Conservation (phyloP, 2,888 invertebrate genomes). For the Chrysopilus asiliformis region DNA sequence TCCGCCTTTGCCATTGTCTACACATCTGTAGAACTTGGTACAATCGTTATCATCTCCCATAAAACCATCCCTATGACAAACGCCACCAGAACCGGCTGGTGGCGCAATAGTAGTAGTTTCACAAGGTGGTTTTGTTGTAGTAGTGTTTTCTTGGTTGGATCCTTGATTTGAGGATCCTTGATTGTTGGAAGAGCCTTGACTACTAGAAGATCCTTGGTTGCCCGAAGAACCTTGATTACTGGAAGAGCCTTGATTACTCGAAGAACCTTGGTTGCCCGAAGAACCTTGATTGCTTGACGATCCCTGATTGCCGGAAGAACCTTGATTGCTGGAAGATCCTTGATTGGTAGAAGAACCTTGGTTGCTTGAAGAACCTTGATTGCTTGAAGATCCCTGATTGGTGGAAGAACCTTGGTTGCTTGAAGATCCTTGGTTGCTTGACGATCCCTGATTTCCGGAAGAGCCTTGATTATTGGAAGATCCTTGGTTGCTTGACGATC, state of each 20-base stretch:
- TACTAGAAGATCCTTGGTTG: conserved; percentile 8
- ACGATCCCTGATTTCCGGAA: too few species aligned
- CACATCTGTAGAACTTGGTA: conserved; percentile 40
- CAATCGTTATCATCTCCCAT: conserved; percentile 32
- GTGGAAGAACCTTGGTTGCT: too few species aligned
- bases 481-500: too few species aligned
- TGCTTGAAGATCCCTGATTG: conserved; percentile 10
- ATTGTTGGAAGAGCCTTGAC: conserved; percentile 9
- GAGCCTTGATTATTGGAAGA: too few species aligned
- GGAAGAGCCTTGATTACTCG: conserved; percentile 12
- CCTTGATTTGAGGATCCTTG: conserved; percentile 7
- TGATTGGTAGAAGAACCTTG: conserved; percentile 13
- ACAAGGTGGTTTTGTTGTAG: not conserved
- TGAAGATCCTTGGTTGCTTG: too few species aligned
- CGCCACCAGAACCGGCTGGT: conserved; percentile 23
- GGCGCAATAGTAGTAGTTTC: conserved; percentile 20
- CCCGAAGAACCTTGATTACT: conserved; percentile 12
- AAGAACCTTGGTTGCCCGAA: conserved; percentile 11
- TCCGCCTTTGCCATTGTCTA: conserved; percentile 27
- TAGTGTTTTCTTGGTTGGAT: not conserved
- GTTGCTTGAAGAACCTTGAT: conserved; percentile 8
- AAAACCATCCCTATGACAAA: conserved; percentile 26
- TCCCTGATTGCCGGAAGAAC: conserved; percentile 15
- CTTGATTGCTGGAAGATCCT: conserved; percentile 16
- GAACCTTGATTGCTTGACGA: conserved; percentile 9